Evolutionary conservation across 2,888 invertebrate genomes (phyloP).

Genomic region (Drosophila neotestacea): DNA sequence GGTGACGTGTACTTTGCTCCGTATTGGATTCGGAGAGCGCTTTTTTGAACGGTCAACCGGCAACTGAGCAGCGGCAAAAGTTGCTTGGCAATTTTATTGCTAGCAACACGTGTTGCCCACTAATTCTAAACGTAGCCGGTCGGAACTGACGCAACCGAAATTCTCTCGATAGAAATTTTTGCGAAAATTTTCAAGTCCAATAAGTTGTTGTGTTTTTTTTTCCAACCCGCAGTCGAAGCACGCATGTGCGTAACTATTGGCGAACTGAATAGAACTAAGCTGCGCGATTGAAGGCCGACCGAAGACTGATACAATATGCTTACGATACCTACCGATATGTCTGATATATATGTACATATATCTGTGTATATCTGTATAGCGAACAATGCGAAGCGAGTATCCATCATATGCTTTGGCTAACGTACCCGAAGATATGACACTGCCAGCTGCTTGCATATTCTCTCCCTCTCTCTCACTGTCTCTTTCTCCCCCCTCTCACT

Average conservation of each 20-base stretch:
- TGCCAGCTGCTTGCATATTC: conserved; percentile 26
- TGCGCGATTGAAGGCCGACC: conserved; percentile 49
- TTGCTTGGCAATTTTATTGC: conserved; percentile 13
- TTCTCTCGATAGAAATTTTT: neutral
- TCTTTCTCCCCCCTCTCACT: neutral
- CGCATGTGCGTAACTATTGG: conserved; percentile 18
- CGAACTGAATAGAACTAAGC: conserved; percentile 32
- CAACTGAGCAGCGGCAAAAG: conserved; percentile 7
- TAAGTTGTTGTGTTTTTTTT: neutral
- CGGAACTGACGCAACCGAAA: conserved; percentile 25
- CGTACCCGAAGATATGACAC: conserved; percentile 18
- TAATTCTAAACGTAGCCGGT: conserved; percentile 9
- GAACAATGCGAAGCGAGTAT: conserved; percentile 25
- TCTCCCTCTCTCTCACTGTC: conserved; percentile 7
- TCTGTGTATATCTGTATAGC: conserved; percentile 11
- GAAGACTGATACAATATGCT: conserved; percentile 36
- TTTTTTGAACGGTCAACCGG: conserved; percentile 5
- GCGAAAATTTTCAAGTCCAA: neutral
- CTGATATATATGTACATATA: conserved; percentile 2
- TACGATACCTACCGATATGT: conserved; percentile 31
- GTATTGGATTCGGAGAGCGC: neutral
- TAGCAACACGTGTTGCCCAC: conserved; percentile 50
- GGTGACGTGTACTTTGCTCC: conserved; percentile 51
- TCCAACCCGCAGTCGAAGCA: neutral
- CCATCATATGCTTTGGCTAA: conserved; percentile 33